Percentiles rank a stretch among this genome's conserved stretches.
Conservation (phyloP, 2,113 vertebrate species). For the Chionomys nivalis region DNA sequence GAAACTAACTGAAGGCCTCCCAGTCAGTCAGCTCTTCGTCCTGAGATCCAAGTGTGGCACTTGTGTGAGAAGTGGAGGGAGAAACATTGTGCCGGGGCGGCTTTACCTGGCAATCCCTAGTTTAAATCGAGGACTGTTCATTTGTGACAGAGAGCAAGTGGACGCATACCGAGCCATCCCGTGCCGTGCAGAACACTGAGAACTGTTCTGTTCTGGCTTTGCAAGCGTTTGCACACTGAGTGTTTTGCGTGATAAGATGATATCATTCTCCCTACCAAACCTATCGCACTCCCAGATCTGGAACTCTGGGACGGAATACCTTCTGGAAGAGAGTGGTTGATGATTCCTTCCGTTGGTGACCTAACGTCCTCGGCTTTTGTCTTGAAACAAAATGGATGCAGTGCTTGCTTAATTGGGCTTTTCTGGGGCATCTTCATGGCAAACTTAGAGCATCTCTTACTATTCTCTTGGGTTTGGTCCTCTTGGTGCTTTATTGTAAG, state of each 20-base stretch:
- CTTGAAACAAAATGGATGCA: background rate
- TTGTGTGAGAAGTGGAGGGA: background rate
- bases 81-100: background rate
- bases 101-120: background rate
- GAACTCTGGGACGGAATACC: background rate
- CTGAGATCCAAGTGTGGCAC: background rate
- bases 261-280: background rate
- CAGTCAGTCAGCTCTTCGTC: background rate
- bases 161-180: background rate
- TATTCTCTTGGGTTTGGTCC: background rate
- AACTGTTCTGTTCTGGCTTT: background rate
- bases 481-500: background rate
- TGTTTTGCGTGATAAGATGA: accelerated
- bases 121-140: background rate
- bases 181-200: too few species aligned
- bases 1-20: background rate
- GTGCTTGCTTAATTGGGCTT: background rate
- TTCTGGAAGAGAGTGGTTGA: background rate
- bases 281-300: background rate
- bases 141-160: background rate
- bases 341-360: accelerated
- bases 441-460: background rate
- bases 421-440: background rate
- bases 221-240: background rate
- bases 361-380: background rate